Evolutionary conservation across 2,797 vertebrate genomes (phyloP), one percentile per base, ranked within the genome.

Genomic region (Tangara arthus): DNA sequence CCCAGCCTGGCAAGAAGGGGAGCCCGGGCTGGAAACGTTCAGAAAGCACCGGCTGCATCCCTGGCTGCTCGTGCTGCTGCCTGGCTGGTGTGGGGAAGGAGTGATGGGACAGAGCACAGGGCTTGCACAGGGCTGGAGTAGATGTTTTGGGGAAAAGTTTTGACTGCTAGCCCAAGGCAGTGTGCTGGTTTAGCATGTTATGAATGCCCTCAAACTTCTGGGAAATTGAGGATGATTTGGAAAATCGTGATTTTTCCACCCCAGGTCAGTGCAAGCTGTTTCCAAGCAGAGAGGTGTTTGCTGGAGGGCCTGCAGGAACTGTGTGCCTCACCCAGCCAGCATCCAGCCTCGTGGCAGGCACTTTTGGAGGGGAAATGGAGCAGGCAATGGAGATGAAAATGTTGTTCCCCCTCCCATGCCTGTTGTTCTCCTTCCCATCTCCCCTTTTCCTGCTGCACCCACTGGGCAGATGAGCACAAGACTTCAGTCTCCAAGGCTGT

Each of bases 1-100:
- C 86, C 90, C 87, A 0, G 46, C 82, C 83, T 16, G 10, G 90
- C 88, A 68, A 96, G 93, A 94, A 94, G 94, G 52, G 79, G 82
- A 96, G 55, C 44, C 52, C 14, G 6, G 60, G 59, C 46, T 94
- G 93, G 95, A 91, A 96, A 94, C 0, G 2, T 72, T 72, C 69
- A 50, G 61, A 94, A 88, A 83, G 26, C 72, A 83, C n/a, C 1
- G 0, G 15, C 56, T 82, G 44, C 66, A 60, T 87, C 75, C 82
- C 66, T 82, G 56, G 52, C 70, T 84, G 55, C 44, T 69, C 0
- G 0, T 15, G 47, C 23, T 9, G 68, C 73, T 78, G 27, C 46
- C 34, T 0, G 0, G 24, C 60, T 35, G 41, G 20, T 35, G n/a
- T 2, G 4, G 41, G n/a, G 23, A 85, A 59, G 35, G 44, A 56